A percentile compares a stretch with the other conserved stretches of the same genome.
phyloP scores from a whole-genome alignment of 2,888 invertebrate species.

The Papilio elwesi region DNA sequence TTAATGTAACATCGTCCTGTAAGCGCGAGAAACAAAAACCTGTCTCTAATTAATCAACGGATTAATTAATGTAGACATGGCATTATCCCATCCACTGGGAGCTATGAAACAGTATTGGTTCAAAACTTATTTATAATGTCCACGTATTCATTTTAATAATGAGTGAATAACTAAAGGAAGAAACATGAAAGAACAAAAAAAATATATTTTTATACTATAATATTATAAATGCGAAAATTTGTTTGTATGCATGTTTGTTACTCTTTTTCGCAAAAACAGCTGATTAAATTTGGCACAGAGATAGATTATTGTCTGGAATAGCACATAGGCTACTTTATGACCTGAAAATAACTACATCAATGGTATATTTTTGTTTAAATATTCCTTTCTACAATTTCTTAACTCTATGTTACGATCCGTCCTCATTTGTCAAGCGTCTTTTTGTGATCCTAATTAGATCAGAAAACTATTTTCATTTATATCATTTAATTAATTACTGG shows the following conservation, averaged over 20 bases:
- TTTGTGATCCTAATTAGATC: not conserved
- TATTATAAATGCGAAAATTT: too few relatives aligned
- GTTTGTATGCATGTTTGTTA: too few relatives aligned
- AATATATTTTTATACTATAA: too few relatives aligned
- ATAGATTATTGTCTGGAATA: too few relatives aligned
- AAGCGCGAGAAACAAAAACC: not conserved
- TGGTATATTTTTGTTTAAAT: too few relatives aligned
- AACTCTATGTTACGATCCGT: constrained; percentile 3
- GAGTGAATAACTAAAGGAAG: not conserved
- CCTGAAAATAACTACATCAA: too few relatives aligned
- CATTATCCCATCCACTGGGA: not conserved
- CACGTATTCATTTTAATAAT: too few relatives aligned
- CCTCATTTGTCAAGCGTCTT: constrained; percentile 11
- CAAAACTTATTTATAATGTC: not conserved
- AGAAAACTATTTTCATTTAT: not conserved
- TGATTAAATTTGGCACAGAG: too few relatives aligned
- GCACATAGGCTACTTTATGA: too few relatives aligned
- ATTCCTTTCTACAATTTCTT: not conserved
- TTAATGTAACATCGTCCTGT: not conserved
- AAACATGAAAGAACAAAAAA: too few relatives aligned
- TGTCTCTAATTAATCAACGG: constrained; percentile 21
- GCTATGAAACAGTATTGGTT: not conserved
- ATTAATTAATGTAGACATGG: constrained; percentile 17
- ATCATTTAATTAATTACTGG: not conserved
- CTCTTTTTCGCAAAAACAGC: too few relatives aligned